A percentile compares a stretch with the other conserved stretches of the same genome.
These are phyloP conservation scores for Drosophila peninsularis DNA, from an alignment of 2,888 invertebrate genomes.

Conservation along the genomic window DNA sequence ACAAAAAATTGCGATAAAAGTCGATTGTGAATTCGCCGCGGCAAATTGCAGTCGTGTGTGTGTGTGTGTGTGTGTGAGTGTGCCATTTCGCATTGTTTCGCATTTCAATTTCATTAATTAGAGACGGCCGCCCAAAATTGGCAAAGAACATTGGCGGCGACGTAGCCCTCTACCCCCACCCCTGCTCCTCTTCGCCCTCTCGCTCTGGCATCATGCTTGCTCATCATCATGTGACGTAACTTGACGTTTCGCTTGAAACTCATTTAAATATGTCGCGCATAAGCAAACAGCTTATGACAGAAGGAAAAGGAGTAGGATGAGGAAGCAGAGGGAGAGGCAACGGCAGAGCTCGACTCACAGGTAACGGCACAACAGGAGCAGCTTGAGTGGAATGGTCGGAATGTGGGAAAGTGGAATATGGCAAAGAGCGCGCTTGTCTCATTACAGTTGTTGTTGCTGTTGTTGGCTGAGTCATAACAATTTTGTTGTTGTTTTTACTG, in stretches of 20 bases:
- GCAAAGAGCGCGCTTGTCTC: constrained; percentile 17
- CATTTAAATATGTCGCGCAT: constrained; percentile 61
- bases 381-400: constrained; percentile 11
- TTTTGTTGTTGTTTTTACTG: constrained; percentile 46
- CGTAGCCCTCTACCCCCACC: not conserved
- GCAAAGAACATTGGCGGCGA: constrained; percentile 55
- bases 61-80: constrained; percentile 10
- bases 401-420: constrained; percentile 18
- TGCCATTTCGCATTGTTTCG: constrained; percentile 52
- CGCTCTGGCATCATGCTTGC: constrained; percentile 1
- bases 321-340: not conserved
- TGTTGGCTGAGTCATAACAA: constrained; percentile 59
- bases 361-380: constrained; percentile 32
- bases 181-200: not conserved
- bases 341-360: constrained; percentile 20
- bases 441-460: constrained; percentile 32
- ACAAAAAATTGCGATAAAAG: constrained; percentile 40
- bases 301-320: not conserved
- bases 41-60: constrained; percentile 20
- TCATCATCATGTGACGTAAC: constrained; percentile 64
- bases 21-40: constrained; percentile 44
- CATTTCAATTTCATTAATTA: constrained; percentile 70
- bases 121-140: constrained; percentile 49
- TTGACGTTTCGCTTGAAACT: constrained; percentile 54
- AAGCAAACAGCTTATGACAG: constrained; percentile 64